Percentiles rank a stretch among this genome's conserved stretches.
Evolutionary conservation across 2,113 vertebrate species (phyloP).

Genomic region (Clarias magur): DNA sequence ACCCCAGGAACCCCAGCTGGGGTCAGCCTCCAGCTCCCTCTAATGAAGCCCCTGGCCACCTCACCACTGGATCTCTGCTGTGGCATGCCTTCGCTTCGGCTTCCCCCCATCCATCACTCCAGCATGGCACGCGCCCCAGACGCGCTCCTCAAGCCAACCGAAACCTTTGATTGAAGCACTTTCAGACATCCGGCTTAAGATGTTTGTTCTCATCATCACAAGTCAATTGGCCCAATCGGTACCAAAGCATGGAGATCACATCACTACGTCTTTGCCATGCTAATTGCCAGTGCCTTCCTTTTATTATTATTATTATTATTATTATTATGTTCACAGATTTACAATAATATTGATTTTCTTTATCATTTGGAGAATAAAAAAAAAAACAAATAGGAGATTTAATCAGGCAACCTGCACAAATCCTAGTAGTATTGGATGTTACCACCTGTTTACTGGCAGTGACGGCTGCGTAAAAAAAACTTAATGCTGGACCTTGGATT

Average conservation of each 20-base stretch:
- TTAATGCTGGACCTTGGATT: not conserved
- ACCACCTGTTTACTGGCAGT: not conserved
- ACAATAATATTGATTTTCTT: not conserved
- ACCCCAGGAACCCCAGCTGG: conserved; percentile 55
- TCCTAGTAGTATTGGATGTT: not conserved
- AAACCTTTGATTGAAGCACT: conserved; percentile 61
- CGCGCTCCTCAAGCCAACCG: not conserved
- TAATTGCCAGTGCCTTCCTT: conserved; percentile 20
- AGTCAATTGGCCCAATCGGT: conserved; percentile 2
- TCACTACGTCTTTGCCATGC: conserved; percentile 17
- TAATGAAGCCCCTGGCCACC: conserved; percentile 77
- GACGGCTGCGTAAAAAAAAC: not conserved
- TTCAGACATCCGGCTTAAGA: conserved; percentile 45
- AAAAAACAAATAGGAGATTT: not conserved
- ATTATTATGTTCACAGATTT: not conserved
- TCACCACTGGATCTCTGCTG: conserved; percentile 52
- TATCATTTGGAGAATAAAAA: not conserved
- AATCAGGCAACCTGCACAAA: not conserved
- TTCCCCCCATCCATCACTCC: conserved; percentile 42
- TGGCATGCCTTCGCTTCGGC: conserved; percentile 50
- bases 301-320: not conserved
- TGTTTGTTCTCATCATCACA: conserved; percentile 9
- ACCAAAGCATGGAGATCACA: conserved; percentile 32
- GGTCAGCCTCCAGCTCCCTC: conserved; percentile 71
- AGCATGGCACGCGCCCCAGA: conserved; percentile 23